Evolutionary conservation across 2,113 vertebrate species (phyloP).

Genomic region (Seriola rivoliana): DNA sequence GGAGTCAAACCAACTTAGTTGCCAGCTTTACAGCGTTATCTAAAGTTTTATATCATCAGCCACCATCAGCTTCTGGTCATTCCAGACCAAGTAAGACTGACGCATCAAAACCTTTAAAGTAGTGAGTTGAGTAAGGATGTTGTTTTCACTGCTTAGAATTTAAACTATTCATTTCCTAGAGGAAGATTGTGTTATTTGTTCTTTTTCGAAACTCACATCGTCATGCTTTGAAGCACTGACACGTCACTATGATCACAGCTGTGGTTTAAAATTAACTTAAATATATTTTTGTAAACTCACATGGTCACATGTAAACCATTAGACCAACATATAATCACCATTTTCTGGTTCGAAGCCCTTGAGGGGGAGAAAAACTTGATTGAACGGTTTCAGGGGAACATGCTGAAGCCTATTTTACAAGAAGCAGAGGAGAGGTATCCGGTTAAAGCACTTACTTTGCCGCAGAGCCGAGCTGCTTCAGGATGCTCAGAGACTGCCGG

Average conservation of each 20-base stretch:
- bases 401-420: not conserved
- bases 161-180: not conserved
- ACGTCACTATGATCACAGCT: not conserved
- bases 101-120: not conserved
- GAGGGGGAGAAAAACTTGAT: not conserved
- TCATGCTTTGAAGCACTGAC: not conserved
- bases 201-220: not conserved
- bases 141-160: not conserved
- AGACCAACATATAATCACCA: not conserved
- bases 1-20: too few relatives aligned
- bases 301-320: too few relatives aligned
- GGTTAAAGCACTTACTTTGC: conserved; percentile 68
- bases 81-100: not conserved
- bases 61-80: not conserved
- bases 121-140: too few relatives aligned
- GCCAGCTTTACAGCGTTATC: too few relatives aligned
- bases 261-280: not conserved
- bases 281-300: not conserved
- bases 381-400: not conserved
- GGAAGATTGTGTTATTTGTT: too few relatives aligned
- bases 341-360: not conserved
- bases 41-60: not conserved
- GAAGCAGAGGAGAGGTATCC: not conserved
- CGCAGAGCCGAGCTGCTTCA: conserved; percentile 80
- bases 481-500: conserved; percentile 83